Evolutionary conservation across 1,140 invertebrate genomes (phyloP), one percentile per base, ranked within the genome.

Genomic region (Sinella curviseta): DNA sequence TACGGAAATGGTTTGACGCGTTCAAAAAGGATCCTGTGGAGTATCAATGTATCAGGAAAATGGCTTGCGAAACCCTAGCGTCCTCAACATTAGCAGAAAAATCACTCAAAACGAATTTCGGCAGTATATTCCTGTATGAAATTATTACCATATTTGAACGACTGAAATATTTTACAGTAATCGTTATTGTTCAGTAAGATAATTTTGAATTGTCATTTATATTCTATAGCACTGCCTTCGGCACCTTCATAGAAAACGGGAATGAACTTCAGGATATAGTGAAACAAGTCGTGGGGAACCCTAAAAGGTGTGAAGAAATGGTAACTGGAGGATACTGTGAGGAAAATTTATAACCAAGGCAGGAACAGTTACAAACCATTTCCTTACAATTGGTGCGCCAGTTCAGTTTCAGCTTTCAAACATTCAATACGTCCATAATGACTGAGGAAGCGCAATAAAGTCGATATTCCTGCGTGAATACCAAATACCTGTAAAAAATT

Each of bases 41-140:
- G 26, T 81, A 77, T 31, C 77, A 80, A n/a, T 82, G 79, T 33
- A 26, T 82, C 54, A 0, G 82, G 55, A 80, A 82, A 65, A 31
- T 82, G 8, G 79, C 78, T 0, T 82, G 82, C 67, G 78, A 80
- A 54, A 82, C 82, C 12, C 57, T 82, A 1, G 82, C 79, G 24
- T 33, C 75, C 24, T 82, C 82, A n/a, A 33, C 77, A n/a, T 35
- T 79, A 33, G 55, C 39, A 3, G 48, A 14, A 55, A 60, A 34
- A 30, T 77, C 39, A 8, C n/a, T 77, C 24, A 77, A 77, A 31
- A 60, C 48, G 1, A 16, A 16, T 8, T 57, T 77, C 16, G 76
- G 76, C 1, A 33, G 33, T 2, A 24, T 33, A 20, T 35, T 77
- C 17, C 33, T 77, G 76, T 77, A 60, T 57, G 74, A 39, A 30